Conservation (phyloP, 2,888 invertebrate species). For the Machimus atricapillus region DNA sequence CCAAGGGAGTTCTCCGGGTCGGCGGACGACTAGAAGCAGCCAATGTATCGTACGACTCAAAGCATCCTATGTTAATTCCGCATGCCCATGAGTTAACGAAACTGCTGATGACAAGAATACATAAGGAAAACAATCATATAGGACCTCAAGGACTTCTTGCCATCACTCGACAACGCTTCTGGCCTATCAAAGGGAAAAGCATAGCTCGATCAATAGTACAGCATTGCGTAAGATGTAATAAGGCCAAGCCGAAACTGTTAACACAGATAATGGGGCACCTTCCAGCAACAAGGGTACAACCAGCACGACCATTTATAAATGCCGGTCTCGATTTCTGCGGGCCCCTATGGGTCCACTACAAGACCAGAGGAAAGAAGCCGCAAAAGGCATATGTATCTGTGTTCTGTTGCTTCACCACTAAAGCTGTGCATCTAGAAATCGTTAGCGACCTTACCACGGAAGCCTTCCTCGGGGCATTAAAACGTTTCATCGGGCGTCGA, state of each 20-base stretch:
- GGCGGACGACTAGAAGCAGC: not conserved
- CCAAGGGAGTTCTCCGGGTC: constrained; percentile 30
- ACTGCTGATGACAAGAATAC: constrained; percentile 26
- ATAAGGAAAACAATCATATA: constrained; percentile 26
- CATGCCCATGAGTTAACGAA: no score
- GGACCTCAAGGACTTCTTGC: constrained; percentile 40
- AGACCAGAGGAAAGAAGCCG: not conserved
- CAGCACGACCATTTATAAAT: constrained; percentile 39
- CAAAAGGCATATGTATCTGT: constrained; percentile 10
- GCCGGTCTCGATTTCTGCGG: constrained; percentile 45
- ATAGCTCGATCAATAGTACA: constrained; percentile 40
- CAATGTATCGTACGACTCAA: constrained; percentile 43
- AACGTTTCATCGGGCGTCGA: constrained; percentile 39
- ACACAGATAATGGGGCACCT: not conserved
- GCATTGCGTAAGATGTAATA: constrained; percentile 30
- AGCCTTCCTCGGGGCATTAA: constrained; percentile 43
- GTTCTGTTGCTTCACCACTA: constrained; percentile 46
- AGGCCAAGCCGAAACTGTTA: constrained; percentile 41
- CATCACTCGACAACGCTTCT: constrained; percentile 48
- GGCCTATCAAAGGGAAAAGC: constrained; percentile 48
- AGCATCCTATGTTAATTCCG: constrained; percentile 51
- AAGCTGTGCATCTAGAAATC: constrained; percentile 36
- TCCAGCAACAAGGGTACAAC: not conserved
- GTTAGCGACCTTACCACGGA: constrained; percentile 44
- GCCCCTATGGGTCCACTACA: not conserved